phyloP scores from a whole-genome alignment of 2,888 invertebrate species.

The Dioctria linearis region DNA sequence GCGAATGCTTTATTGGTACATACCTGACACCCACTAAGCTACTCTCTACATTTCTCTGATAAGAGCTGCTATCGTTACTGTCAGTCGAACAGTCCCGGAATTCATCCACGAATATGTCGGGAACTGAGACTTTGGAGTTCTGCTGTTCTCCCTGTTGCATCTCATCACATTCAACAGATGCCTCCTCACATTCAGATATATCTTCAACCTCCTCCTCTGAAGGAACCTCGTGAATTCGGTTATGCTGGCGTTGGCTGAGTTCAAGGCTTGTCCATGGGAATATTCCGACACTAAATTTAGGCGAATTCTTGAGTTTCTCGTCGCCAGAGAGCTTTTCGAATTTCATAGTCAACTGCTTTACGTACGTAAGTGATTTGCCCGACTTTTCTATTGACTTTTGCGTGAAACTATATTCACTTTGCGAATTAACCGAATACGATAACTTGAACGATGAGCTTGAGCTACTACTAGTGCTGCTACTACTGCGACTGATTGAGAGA shows the following conservation, averaged over 20 bases:
- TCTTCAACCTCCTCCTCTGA: slow-evolving; percentile 69
- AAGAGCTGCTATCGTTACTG: not conserved
- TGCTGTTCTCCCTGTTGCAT: not conserved
- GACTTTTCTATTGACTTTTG: slow-evolving; percentile 53
- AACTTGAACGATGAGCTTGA: slow-evolving; percentile 63
- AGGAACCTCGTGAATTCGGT: slow-evolving; percentile 66
- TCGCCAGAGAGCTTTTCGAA: slow-evolving; percentile 55
- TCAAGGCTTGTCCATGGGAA: slow-evolving; percentile 33
- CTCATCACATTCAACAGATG: slow-evolving; percentile 18
- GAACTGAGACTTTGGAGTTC: slow-evolving; percentile 3
- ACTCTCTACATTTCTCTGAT: not conserved
- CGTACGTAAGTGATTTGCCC: slow-evolving; percentile 47
- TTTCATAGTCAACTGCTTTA: slow-evolving; percentile 54
- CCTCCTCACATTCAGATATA: slow-evolving; percentile 60
- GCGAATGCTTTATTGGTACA: not conserved
- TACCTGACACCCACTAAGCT: slow-evolving; percentile 38
- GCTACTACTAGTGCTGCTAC: slow-evolving; percentile 55
- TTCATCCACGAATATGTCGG: slow-evolving; percentile 26
- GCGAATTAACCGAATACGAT: slow-evolving; percentile 67
- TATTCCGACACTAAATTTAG: slow-evolving; percentile 48
- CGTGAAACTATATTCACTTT: slow-evolving; percentile 66
- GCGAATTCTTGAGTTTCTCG: slow-evolving; percentile 47
- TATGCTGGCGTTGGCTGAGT: slow-evolving; percentile 11
- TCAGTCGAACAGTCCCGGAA: not conserved
- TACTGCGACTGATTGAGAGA: slow-evolving; percentile 4